Evolutionary conservation across 1,140 invertebrate species (phyloP), one percentile per base, ranked within the genome.

Genomic region (Camponotus vicinus): DNA sequence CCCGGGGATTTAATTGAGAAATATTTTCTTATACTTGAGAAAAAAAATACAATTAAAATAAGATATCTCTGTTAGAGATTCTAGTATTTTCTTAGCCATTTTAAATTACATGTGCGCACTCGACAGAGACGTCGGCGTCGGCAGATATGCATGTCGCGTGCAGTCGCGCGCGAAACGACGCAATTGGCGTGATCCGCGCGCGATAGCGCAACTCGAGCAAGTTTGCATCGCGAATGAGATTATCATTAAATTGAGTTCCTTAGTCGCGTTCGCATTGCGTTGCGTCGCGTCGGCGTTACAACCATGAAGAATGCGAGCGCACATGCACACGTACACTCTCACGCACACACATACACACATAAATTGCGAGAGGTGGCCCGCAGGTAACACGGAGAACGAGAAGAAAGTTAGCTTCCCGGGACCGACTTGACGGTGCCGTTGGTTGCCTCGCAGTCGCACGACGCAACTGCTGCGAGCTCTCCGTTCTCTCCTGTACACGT

Each of bases 321-420:
- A 3, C 73, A 21, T 55, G 37, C 52, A 27, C 61, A 59, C 57
- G 32, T 34, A 63, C 21, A 21, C n/a, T 3, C 3, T 34, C 13
- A 34, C 27, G 6, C 13, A 18, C 15, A 18, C 1, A 7, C 5
- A 40, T 3, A 67, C 63, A 66, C 34, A 37, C 27, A 8, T 15
- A 21, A 37, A 42, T 69, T 37, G 27, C 66, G n/a, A 27, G 63
- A 45, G 37, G 57, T 27, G 55, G n/a, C 1, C 34, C 40, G 34
- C 76, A 45, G 52, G 15, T 49, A 64, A 18, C 63, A 61, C 4
- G 42, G 45, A 42, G 63, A 84, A 85, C 70, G 86, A 79, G 84
- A 86, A 86, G 84, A 89, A 89, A 89, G 84, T 91, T 89, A 89
- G 90, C 85, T 91, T 85, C 57, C 86, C 85, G 87, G 85, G 79